Percentiles rank a stretch among this genome's conserved stretches.
These are phyloP conservation scores for Plusia festucae DNA, from an alignment of 2,888 invertebrate genomes.

Conservation along the genomic window DNA sequence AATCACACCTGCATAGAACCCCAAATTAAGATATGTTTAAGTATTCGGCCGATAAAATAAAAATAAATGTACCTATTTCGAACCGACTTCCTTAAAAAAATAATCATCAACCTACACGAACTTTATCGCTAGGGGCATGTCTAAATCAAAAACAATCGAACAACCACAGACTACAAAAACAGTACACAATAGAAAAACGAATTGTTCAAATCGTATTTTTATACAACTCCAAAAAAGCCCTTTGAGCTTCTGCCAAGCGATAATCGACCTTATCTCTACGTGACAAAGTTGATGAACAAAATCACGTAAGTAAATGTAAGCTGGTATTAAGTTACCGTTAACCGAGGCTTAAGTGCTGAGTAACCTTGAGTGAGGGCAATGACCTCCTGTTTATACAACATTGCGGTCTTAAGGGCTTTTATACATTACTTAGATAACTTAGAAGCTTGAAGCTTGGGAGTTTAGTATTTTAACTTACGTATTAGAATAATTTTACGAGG, in stretches of 20 bases:
- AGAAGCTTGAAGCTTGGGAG: not conserved
- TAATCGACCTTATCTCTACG: not conserved
- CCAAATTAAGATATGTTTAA: too few species aligned
- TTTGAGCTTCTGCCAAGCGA: not conserved
- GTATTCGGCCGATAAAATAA: too few species aligned
- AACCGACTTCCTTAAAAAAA: too few species aligned
- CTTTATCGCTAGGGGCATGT: not conserved
- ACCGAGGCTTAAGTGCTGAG: not conserved
- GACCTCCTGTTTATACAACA: not conserved
- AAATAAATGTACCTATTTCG: too few species aligned
- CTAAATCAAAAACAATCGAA: conserved; percentile 1
- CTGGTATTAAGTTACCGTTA: conserved; percentile 6
- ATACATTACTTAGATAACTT: not conserved
- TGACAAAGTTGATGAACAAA: not conserved
- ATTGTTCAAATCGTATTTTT: conserved; percentile 4
- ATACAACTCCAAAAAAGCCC: not conserved
- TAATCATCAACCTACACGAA: too few species aligned
- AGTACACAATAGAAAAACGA: not conserved
- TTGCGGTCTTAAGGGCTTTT: not conserved
- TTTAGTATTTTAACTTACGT: too few species aligned
- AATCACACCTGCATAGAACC: too few species aligned
- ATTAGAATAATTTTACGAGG: too few species aligned
- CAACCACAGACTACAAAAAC: not conserved
- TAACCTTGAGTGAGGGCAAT: not conserved
- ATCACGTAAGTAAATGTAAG: not conserved